Evolutionary conservation across 2,888 invertebrate genomes (phyloP), one percentile per base, ranked within the genome.

Genomic region (Aphodius sticticus): DNA sequence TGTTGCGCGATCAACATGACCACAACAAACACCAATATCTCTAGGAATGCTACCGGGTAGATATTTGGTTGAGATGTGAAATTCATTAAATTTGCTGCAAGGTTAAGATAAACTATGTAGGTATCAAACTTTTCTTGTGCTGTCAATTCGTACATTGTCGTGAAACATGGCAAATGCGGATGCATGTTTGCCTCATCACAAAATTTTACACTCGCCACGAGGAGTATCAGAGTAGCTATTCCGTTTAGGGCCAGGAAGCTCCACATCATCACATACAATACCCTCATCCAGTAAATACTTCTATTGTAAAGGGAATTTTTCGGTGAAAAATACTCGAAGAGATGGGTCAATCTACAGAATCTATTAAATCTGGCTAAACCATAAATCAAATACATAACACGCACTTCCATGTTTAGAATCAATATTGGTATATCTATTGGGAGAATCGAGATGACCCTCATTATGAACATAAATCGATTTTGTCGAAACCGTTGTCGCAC

Each of bases 301-400:
- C 78, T 72, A 26, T 79, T 79, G 26, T 78, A 76, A 35, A 76
- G 71, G 14, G 76, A 38, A 38, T 53, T 78, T 26, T 77, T 76
- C 14, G n/a, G 35, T 15, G 12, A 76, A 53, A 81, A 81, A 74
- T 78, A 81, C 70, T 77, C 77, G 16, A 81, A 80, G 38, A 81
- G 26, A 15, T 72, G 74, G 15, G 76, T 78, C 26, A 81, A 71
- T 16, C 83, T 79, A 6, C 80, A 69, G n/a, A 82, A 77, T 12
- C 83, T 80, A 76, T 82, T 83, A 35, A 80, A 37, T 1, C 82
- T 80, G 5, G 82, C 53, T 69, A 80, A 9, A 9, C 70, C 77
- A 26, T 79, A 79, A 9, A 78, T 6, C 16, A 78, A 53, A 16
- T 76, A 76, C 15, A 69, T 76, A 14, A 72, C 16, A n/a, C 26